A percentile compares a stretch with the other conserved stretches of the same genome.
These are phyloP conservation scores for Tyrophagus putrescentiae DNA, from an alignment of 1,140 invertebrate genomes.

Conservation along the genomic window DNA sequence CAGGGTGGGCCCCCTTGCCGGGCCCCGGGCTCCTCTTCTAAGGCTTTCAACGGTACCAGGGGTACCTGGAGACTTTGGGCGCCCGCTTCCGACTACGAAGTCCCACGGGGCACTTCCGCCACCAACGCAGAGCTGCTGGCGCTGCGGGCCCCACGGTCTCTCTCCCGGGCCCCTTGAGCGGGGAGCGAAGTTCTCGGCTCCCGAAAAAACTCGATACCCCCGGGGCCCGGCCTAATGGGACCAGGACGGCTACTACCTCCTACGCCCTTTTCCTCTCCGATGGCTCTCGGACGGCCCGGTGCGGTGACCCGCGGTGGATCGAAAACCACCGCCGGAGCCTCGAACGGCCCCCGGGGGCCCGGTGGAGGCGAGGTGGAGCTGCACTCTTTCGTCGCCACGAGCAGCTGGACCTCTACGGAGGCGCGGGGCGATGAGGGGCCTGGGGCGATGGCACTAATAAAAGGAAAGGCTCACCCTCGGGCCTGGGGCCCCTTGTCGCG, in stretches of 20 bases:
- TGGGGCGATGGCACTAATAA: not conserved
- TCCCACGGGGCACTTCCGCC: too few relatives aligned
- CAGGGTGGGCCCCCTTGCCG: too few relatives aligned
- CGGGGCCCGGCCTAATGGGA: not conserved
- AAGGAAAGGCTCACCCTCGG: not conserved
- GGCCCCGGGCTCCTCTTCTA: too few relatives aligned
- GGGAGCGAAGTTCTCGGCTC: not conserved
- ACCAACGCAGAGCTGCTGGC: too few relatives aligned
- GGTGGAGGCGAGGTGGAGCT: conserved; percentile 54
- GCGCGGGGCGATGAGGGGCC: not conserved
- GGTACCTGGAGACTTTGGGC: too few relatives aligned
- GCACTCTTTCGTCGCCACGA: conserved; percentile 60
- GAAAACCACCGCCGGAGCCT: conserved; percentile 45
- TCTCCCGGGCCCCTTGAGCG: conserved; percentile 3
- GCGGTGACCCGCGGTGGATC: conserved; percentile 86
- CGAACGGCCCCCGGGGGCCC: conserved; percentile 23
- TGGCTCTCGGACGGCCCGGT: conserved; percentile 41
- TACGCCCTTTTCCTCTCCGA: conserved; percentile 13
- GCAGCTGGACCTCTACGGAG: conserved; percentile 28
- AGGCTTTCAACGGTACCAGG: too few relatives aligned
- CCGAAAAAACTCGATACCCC: not conserved
- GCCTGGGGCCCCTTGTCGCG: not conserved
- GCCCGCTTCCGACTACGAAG: too few relatives aligned
- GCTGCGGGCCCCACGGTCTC: too few relatives aligned
- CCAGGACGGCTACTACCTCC: not conserved